phyloP scores from a whole-genome alignment of 2,888 invertebrate genomes.

The Bombyx huttoni region DNA sequence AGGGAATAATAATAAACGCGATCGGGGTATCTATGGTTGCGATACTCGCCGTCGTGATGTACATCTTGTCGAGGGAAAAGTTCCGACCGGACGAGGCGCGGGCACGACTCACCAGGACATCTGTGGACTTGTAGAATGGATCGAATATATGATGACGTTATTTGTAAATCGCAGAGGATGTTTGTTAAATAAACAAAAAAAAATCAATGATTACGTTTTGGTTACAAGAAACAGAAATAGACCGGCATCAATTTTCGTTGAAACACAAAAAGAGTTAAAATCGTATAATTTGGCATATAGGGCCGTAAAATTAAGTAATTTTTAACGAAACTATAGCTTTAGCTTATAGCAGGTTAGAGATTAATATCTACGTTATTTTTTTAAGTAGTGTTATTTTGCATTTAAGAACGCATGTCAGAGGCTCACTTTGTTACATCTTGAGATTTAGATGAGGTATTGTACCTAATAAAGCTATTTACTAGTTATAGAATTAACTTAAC shows the following conservation, averaged over 20 bases:
- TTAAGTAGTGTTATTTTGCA: neutral
- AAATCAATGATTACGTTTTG: too few species aligned
- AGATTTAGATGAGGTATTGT: neutral
- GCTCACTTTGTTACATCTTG: neutral
- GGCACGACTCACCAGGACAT: slow-evolving; percentile 63
- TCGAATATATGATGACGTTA: neutral
- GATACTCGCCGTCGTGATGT: slow-evolving; percentile 76
- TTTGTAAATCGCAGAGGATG: too few species aligned
- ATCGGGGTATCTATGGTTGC: slow-evolving; percentile 77
- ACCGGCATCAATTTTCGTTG: neutral
- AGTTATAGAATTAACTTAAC: neutral
- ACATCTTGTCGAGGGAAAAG: slow-evolving; percentile 75
- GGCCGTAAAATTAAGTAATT: neutral
- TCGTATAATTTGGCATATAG: neutral
- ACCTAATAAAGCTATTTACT: neutral
- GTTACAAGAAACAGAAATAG: too few species aligned
- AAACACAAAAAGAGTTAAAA: neutral
- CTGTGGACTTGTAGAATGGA: slow-evolving; percentile 66
- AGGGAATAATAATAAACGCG: slow-evolving; percentile 79
- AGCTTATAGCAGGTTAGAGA: neutral
- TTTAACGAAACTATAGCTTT: neutral
- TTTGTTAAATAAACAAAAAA: too few species aligned
- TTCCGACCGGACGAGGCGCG: slow-evolving; percentile 56
- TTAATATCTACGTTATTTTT: neutral
- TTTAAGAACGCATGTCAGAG: neutral